Conservation (phyloP, 2,888 invertebrate genomes). For the Ischnura elegans region DNA sequence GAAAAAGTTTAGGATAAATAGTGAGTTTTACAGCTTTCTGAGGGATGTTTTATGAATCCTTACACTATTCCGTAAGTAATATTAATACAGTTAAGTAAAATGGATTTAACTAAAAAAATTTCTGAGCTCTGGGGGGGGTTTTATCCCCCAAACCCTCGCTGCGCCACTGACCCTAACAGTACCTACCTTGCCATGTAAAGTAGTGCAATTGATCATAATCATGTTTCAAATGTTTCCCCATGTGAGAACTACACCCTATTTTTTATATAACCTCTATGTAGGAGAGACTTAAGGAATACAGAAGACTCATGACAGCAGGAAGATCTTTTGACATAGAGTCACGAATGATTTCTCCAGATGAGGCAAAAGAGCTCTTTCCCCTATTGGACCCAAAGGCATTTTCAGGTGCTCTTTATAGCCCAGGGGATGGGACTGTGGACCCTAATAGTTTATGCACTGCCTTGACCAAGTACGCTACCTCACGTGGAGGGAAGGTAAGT, state of each 20-base stretch:
- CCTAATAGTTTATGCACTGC: slow-evolving; percentile 90
- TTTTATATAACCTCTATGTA: slow-evolving; percentile 74
- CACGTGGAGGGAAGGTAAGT: slow-evolving; percentile 85
- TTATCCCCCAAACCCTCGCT: no score
- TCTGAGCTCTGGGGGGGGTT: no score
- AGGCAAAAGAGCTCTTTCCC: slow-evolving; percentile 88
- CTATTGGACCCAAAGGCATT: slow-evolving; percentile 87
- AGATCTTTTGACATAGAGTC: slow-evolving; percentile 89
- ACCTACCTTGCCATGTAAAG: no score
- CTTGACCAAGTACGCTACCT: slow-evolving; percentile 85
- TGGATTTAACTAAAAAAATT: no score
- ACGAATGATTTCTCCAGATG: slow-evolving; percentile 84
- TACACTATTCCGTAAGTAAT: no score
- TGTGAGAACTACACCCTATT: slow-evolving; percentile 37
- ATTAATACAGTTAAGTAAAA: no score
- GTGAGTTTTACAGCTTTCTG: no score
- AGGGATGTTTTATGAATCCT: no score
- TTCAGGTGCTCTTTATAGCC: slow-evolving; percentile 87
- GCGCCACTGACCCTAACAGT: no score
- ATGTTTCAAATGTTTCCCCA: background rate
- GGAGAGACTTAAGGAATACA: slow-evolving; percentile 91
- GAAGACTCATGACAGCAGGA: slow-evolving; percentile 88
- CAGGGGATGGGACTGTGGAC: slow-evolving; percentile 91
- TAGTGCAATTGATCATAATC: no score
- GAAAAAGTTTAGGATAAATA: no score